Evolutionary conservation across 2,113 vertebrate species (phyloP), one percentile per base, ranked within the genome.

Genomic region (Quiscalus mexicanus): DNA sequence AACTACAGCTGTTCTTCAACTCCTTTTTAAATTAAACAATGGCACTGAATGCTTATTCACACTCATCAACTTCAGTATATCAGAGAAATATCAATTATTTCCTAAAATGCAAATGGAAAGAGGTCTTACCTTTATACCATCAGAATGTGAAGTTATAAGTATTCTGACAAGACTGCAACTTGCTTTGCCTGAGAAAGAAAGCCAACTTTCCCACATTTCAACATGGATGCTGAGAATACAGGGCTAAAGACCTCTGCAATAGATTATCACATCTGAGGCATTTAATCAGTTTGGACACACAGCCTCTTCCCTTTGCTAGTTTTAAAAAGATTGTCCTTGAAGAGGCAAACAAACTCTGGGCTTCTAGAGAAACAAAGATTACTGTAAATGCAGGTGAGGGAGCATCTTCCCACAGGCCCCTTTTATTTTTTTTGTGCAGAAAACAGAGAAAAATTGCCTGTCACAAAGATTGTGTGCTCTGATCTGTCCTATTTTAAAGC

Each of bases 251-350:
- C 24, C 39, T 84, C 65, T 64, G 15, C 44, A 55, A 37, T 6
- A 59, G 47, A 47, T 74, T 49, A 67, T 60, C 35, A 45, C 52
- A 81, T 42, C 52, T 75, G 78, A 63, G 33, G 55, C 35, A 58
- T 89, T 81, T 77, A 82, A 89, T 81, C 49, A 68, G n/a, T 87
- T 89, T 84, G 78, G 60, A 91, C 52, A 85, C 11, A 62, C 0
- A 12, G 35, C 5, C 37, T 70, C 37, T 37, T 82, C 25, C 53
- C 49, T 79, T 73, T 53, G 21, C 44, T 60, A 63, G 30, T 84
- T 81, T 74, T 24, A 76, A 73, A 90, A 76, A 64, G 27, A 31
- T 56, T 88, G 80, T 63, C 73, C 68, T 93, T 89, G 76, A 74
- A 91, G 87, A 37, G 62, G 19, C 64, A 89, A 83, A 73, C 5